Percentiles rank a stretch among this genome's conserved stretches.
phyloP scores from a whole-genome alignment of 2,113 vertebrate species.

The Thunnus thynnus region DNA sequence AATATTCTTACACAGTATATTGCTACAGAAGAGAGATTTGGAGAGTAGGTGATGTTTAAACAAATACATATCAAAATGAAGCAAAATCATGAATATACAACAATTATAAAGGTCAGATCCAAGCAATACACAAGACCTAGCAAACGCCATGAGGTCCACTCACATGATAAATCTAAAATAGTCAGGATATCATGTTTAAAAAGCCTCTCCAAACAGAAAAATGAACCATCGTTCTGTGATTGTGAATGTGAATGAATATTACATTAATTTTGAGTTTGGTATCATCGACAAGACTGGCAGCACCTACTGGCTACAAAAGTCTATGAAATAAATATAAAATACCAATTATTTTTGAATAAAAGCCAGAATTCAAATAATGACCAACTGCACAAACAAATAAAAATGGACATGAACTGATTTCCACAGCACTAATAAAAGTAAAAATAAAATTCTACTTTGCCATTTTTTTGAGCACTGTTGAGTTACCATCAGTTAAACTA shows the following conservation, averaged over 20 bases:
- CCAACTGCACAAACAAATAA: not conserved
- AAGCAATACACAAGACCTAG: slow-evolving; percentile 14
- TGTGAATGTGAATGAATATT: not conserved
- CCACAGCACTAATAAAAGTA: not conserved
- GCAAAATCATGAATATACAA: slow-evolving; percentile 8
- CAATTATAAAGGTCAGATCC: slow-evolving; percentile 2
- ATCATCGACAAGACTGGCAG: not conserved
- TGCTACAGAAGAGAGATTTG: slow-evolving; percentile 64
- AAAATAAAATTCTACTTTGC: no score
- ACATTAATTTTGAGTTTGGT: not conserved
- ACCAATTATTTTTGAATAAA: not conserved
- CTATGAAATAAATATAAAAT: not conserved
- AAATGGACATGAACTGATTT: not conserved
- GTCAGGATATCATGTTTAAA: not conserved
- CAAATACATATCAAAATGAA: slow-evolving; percentile 5
- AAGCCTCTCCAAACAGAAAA: not conserved
- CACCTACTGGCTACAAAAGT: not conserved
- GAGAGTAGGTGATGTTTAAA: slow-evolving; percentile 36
- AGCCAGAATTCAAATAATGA: not conserved
- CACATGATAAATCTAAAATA: not conserved
- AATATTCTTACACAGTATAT: slow-evolving; percentile 60
- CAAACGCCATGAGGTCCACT: not conserved
- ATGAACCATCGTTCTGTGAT: not conserved
- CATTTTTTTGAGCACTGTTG: no score
- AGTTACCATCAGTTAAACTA: no score